Conservation (phyloP, 2,888 invertebrate genomes). For the Yponomeuta cagnagella region DNA sequence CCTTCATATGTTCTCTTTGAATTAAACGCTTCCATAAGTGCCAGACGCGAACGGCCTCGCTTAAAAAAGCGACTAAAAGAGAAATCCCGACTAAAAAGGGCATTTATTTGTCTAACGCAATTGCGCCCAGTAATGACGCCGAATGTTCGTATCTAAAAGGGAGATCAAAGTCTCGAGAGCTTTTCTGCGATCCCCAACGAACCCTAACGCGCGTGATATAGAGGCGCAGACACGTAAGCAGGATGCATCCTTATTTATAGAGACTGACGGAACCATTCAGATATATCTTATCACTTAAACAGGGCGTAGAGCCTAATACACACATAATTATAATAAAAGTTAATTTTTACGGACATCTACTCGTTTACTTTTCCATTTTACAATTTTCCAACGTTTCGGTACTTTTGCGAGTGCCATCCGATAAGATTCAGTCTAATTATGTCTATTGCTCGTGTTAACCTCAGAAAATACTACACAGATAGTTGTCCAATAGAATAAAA, state of each 20-base stretch:
- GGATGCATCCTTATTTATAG: conserved; percentile 51
- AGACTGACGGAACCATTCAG: conserved; percentile 44
- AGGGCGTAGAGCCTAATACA: conserved; percentile 17
- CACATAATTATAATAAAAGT: too few species aligned
- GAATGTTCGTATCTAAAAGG: conserved; percentile 42
- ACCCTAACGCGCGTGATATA: conserved; percentile 45
- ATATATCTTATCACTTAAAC: conserved; percentile 61
- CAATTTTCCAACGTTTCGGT: too few species aligned
- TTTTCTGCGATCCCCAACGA: neutral
- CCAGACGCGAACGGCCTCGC: neutral
- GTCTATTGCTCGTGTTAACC: too few species aligned
- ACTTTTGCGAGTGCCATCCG: too few species aligned
- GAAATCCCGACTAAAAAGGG: conserved; percentile 10
- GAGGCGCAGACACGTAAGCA: conserved; percentile 37
- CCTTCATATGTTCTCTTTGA: neutral
- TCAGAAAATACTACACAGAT: too few species aligned
- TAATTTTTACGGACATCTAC: too few species aligned
- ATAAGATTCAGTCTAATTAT: too few species aligned
- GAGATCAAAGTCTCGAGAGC: conserved; percentile 35
- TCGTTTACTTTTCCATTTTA: too few species aligned
- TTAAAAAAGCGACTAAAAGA: neutral
- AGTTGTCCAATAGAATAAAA: too few species aligned
- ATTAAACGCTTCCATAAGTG: neutral
- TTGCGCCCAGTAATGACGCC: conserved; percentile 23
- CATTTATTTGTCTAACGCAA: conserved; percentile 16